Percentiles rank a stretch among this genome's conserved stretches.
phyloP scores from a whole-genome alignment of 2,113 vertebrate genomes.

The Halichoeres trimaculatus region DNA sequence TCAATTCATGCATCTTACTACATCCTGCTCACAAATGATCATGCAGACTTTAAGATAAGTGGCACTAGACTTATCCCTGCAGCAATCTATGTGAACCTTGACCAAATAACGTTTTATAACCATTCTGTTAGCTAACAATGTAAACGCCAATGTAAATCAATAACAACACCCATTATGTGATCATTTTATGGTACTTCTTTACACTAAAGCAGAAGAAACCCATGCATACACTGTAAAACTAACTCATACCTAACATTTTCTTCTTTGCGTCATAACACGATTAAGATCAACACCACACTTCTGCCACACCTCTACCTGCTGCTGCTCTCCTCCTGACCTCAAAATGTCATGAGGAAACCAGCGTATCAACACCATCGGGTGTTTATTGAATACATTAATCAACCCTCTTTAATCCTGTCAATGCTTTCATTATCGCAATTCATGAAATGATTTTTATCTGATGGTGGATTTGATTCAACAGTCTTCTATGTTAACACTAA shows the following conservation, averaged over 20 bases:
- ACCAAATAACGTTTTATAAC: constrained; percentile 2
- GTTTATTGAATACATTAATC: neutral
- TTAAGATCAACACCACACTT: neutral
- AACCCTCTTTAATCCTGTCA: neutral
- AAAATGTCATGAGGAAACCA: constrained; percentile 4
- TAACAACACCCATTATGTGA: neutral
- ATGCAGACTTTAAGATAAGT: neutral
- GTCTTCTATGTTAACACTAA: no score
- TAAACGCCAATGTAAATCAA: neutral
- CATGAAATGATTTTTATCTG: no score
- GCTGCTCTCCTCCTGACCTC: neutral
- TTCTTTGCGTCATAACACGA: neutral
- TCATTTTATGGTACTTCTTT: neutral
- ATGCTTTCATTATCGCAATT: neutral
- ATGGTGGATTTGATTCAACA: no score
- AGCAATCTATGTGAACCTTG: neutral
- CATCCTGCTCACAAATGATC: neutral
- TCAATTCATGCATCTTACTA: neutral
- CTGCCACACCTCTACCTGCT: neutral
- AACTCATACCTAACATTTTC: no score
- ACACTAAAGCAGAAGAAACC: neutral
- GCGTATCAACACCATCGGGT: neutral
- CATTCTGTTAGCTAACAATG: neutral
- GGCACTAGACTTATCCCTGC: neutral
- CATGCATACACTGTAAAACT: neutral